phyloP scores from a whole-genome alignment of 92 coral and sea anemone species.

The Siderastrea siderea region DNA sequence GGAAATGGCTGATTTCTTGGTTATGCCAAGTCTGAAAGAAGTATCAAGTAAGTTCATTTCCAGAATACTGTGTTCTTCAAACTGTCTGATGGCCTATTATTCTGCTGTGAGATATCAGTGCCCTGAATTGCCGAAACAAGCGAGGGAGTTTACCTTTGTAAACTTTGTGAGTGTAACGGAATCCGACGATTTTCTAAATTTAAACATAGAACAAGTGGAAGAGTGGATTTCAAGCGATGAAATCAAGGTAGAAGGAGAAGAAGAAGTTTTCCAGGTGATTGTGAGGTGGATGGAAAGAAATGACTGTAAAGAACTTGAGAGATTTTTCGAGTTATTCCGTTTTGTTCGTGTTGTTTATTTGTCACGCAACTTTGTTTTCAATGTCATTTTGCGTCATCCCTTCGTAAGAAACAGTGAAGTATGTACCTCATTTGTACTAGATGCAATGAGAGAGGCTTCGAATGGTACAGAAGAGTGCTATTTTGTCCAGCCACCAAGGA shows the following conservation, averaged over 20 bases:
- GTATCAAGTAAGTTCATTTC: not conserved
- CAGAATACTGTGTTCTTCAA: not conserved
- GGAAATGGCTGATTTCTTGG: no score
- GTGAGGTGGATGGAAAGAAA: no score
- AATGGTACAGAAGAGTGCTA: not conserved
- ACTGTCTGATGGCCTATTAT: not conserved
- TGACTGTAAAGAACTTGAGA: not conserved
- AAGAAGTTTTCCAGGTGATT: no score
- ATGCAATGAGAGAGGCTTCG: slow-evolving; percentile 1
- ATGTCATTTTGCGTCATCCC: not conserved
- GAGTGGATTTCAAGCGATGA: no score
- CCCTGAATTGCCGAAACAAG: not conserved
- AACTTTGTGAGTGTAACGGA: slow-evolving; percentile 3
- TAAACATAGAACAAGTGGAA: no score
- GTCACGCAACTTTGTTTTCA: no score
- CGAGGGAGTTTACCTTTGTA: not conserved
- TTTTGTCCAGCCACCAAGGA: not conserved
- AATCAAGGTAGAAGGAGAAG: no score
- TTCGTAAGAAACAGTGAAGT: not conserved
- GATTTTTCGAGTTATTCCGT: not conserved
- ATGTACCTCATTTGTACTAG: not conserved
- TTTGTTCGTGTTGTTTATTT: not conserved
- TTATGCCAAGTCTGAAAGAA: no score
- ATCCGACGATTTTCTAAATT: not conserved
- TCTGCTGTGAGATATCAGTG: not conserved